These are phyloP conservation scores for Tetranychus urticae DNA, from an alignment of 1,140 invertebrate genomes.

Conservation along the genomic window DNA sequence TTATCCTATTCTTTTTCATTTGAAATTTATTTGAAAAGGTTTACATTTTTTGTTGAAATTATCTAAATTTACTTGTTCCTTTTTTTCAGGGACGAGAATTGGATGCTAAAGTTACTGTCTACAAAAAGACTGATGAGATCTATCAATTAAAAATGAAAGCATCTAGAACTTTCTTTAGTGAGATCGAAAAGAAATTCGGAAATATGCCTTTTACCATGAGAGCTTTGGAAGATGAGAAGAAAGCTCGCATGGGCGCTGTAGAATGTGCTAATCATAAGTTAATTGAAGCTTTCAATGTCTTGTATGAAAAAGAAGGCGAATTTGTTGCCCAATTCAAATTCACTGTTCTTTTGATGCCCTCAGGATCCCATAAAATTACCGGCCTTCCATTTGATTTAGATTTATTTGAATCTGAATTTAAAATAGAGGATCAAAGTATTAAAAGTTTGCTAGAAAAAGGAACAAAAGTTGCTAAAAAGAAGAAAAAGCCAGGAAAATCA, in stretches of 20 bases:
- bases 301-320: slow-evolving; percentile 41
- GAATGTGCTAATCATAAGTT: slow-evolving; percentile 96
- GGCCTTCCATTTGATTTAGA: slow-evolving; percentile 66
- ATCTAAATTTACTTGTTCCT: neutral
- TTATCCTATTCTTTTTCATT: neutral
- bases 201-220: slow-evolving; percentile 50
- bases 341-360: slow-evolving; percentile 85
- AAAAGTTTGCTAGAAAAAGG: slow-evolving; percentile 50
- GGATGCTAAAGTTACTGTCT: slow-evolving; percentile 84
- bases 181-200: slow-evolving; percentile 72
- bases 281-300: slow-evolving; percentile 83
- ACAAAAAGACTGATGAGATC: slow-evolving; percentile 91
- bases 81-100: slow-evolving; percentile 46
- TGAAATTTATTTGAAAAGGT: neutral
- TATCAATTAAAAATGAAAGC: slow-evolving; percentile 93
- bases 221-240: slow-evolving; percentile 84
- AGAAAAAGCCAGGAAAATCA: slow-evolving; percentile 44
- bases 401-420: slow-evolving; percentile 50
- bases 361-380: slow-evolving; percentile 82
- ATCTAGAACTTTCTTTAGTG: slow-evolving; percentile 78
- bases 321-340: slow-evolving; percentile 95
- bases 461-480: slow-evolving; percentile 47
- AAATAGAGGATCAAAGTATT: slow-evolving; percentile 57
- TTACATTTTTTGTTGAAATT: neutral
- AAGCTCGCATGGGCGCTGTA: slow-evolving; percentile 85